phyloP scores from a whole-genome alignment of 2,888 invertebrate species.

The Notodonta ziczac region DNA sequence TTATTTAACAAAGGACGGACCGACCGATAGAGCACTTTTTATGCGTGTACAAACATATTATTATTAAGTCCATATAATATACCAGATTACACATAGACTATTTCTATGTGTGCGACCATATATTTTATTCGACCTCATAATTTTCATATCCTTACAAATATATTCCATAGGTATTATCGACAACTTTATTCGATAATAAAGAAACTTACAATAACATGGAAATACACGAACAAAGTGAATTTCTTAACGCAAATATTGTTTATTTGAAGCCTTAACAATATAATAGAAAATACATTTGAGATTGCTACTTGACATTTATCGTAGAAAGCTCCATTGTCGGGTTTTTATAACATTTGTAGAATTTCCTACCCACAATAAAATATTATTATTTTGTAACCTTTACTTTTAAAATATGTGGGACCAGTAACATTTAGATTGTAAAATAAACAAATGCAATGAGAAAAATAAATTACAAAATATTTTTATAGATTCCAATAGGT shows the following conservation, averaged over 20 bases:
- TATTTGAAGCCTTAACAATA: background rate
- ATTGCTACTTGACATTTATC: conserved; percentile 4
- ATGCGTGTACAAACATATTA: conserved; percentile 79
- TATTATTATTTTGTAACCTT: no score
- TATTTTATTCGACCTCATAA: conserved; percentile 1
- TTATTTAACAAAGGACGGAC: conserved; percentile 84
- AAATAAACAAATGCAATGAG: no score
- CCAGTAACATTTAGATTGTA: no score
- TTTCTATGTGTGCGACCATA: conserved; percentile 42
- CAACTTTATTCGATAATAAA: no score
- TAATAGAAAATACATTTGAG: background rate
- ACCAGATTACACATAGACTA: conserved; percentile 49
- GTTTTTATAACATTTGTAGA: background rate
- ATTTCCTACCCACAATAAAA: no score
- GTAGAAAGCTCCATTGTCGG: background rate
- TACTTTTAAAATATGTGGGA: no score
- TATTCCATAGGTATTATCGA: no score
- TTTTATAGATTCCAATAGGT: no score
- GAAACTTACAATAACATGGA: background rate
- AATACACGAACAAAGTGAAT: background rate
- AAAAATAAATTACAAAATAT: no score
- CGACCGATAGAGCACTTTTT: conserved; percentile 82
- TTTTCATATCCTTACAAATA: no score
- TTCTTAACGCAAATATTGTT: background rate
- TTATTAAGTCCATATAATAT: conserved; percentile 27